A percentile compares a stretch with the other conserved stretches of the same genome.
These are phyloP conservation scores for Chrysolina oricalcia DNA, from an alignment of 2,888 invertebrate species.

Conservation along the genomic window DNA sequence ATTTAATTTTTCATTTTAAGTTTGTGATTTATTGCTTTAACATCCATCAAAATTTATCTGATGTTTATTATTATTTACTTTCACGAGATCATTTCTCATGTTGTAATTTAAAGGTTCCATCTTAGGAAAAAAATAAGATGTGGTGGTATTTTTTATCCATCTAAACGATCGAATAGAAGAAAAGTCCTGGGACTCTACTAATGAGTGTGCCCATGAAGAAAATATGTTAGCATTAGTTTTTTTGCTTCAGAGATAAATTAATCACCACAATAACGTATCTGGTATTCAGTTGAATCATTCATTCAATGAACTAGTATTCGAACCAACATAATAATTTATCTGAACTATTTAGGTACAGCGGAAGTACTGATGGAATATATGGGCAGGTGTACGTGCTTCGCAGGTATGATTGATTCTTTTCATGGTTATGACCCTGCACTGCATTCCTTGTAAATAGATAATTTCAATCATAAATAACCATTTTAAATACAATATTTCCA, in stretches of 20 bases:
- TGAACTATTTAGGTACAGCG: slow-evolving; percentile 53
- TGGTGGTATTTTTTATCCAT: too few relatives aligned
- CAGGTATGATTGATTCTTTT: slow-evolving; percentile 54
- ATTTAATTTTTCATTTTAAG: too few relatives aligned
- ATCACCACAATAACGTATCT: neutral
- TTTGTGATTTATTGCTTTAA: too few relatives aligned
- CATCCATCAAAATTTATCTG: too few relatives aligned
- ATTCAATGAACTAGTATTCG: slow-evolving; percentile 2
- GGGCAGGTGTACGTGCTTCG: slow-evolving; percentile 57
- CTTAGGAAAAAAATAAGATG: too few relatives aligned
- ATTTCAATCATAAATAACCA: neutral
- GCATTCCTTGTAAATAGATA: slow-evolving; percentile 4
- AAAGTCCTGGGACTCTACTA: too few relatives aligned
- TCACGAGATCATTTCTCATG: too few relatives aligned
- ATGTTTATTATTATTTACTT: too few relatives aligned
- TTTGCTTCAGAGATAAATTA: neutral
- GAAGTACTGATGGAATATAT: slow-evolving; percentile 55
- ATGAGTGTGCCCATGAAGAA: neutral
- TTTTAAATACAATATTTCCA: neutral
- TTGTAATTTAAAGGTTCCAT: too few relatives aligned
- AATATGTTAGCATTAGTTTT: too few relatives aligned
- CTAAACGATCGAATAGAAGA: too few relatives aligned
- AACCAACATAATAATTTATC: slow-evolving; percentile 18
- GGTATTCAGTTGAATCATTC: neutral
- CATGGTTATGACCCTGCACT: slow-evolving; percentile 34